A percentile compares a stretch with the other conserved stretches of the same genome.
Evolutionary conservation across 2,797 vertebrate species (phyloP).

Genomic region (Arrhamphus sclerolepis): DNA sequence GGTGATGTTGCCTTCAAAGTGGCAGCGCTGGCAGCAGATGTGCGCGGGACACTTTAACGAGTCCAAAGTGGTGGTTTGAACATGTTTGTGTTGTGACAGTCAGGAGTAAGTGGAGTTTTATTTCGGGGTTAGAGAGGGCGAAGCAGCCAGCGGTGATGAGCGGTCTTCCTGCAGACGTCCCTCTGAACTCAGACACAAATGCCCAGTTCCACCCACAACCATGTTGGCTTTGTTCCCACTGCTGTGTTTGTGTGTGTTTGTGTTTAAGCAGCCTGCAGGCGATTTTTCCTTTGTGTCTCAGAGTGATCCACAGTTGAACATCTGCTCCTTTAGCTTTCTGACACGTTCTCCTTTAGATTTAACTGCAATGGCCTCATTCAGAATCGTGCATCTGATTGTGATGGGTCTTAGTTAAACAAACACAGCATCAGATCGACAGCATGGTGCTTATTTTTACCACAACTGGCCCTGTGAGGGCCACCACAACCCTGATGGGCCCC

Average conservation of each 20-base stretch:
- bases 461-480: no score
- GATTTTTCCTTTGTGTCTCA: no score
- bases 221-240: constrained; percentile 35
- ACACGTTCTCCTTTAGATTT: no score
- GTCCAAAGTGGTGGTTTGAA: constrained; percentile 14
- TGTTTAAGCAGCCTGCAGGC: constrained; percentile 12
- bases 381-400: no score
- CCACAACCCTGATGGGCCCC: no score
- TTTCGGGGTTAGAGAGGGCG: constrained; percentile 39
- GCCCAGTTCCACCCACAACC: constrained; percentile 30
- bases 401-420: no score
- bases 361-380: no score
- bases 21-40: not conserved
- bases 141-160: constrained; percentile 38
- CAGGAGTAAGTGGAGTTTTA: constrained; percentile 20
- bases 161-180: constrained; percentile 34
- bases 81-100: constrained; percentile 26
- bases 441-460: no score
- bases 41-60: constrained; percentile 3
- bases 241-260: constrained; percentile 11
- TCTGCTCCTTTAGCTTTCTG: constrained; percentile 34
- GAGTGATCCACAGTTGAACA: constrained; percentile 9
- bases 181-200: constrained; percentile 54
- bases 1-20: no score
- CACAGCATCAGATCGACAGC: no score